Conservation (phyloP, 2,797 vertebrate genomes). For the Sebastes steindachneri region DNA sequence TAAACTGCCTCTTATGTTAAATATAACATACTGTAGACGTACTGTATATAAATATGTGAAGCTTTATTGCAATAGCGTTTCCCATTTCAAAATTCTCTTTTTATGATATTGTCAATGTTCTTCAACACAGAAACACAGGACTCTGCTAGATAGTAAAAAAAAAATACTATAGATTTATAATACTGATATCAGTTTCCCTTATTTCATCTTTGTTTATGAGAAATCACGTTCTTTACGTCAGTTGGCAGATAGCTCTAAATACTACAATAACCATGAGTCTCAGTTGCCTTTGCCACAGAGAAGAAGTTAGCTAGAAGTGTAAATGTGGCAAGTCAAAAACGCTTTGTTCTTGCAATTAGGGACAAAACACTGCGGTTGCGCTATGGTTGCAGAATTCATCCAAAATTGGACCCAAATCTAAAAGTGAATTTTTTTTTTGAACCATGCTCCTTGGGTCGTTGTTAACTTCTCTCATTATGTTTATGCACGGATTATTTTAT, state of each 20-base stretch:
- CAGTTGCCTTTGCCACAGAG: not conserved
- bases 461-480: not conserved
- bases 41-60: not conserved
- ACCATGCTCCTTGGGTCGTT: not conserved
- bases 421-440: not conserved
- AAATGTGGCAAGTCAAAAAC: not conserved
- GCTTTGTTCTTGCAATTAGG: not conserved
- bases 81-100: not conserved
- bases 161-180: not conserved
- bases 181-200: not conserved
- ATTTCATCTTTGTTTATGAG: not conserved
- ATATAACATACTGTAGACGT: not conserved
- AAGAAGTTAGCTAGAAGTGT: not conserved
- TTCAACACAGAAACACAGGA: not conserved
- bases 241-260: not conserved
- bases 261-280: not conserved
- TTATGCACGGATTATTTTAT: not conserved
- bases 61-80: not conserved
- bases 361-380: not conserved
- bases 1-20: not conserved
- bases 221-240: not conserved
- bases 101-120: not conserved
- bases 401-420: not conserved
- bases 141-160: not conserved
- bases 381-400: not conserved